phyloP scores from a whole-genome alignment of 2,888 invertebrate genomes.

The Pammene fasciana region DNA sequence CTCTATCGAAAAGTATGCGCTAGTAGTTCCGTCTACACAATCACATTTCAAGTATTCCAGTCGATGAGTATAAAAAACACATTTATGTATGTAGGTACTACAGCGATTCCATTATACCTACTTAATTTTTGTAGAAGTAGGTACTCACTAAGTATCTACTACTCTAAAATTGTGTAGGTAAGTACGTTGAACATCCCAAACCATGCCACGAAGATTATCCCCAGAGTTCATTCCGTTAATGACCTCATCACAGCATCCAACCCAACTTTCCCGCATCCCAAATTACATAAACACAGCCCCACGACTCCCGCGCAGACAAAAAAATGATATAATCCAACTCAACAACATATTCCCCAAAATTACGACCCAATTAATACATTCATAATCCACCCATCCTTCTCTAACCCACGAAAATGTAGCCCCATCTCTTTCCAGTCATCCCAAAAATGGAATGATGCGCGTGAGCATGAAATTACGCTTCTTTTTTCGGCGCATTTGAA shows the following conservation, averaged over 20 bases:
- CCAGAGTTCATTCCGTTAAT: constrained; percentile 5
- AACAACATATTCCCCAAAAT: constrained; percentile 76
- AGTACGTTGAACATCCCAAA: not conserved
- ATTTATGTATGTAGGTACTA: too few relatives aligned
- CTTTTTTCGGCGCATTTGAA: constrained; percentile 78
- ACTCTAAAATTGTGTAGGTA: not conserved
- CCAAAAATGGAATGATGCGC: constrained; percentile 74
- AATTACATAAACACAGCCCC: constrained; percentile 23
- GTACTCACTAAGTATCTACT: not conserved
- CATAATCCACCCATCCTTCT: constrained; percentile 60
- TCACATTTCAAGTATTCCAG: too few relatives aligned
- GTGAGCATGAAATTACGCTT: constrained; percentile 80
- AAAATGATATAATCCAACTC: constrained; percentile 55
- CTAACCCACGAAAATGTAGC: constrained; percentile 41
- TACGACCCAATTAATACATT: constrained; percentile 80
- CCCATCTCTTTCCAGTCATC: constrained; percentile 62
- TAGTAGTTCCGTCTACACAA: too few relatives aligned
- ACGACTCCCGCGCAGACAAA: constrained; percentile 35
- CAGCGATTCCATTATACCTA: too few relatives aligned
- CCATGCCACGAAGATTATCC: not conserved
- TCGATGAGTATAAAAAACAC: too few relatives aligned
- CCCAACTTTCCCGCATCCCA: constrained; percentile 9
- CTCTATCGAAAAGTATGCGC: too few relatives aligned
- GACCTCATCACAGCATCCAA: constrained; percentile 5
- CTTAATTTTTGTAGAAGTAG: too few relatives aligned